These are phyloP conservation scores for Volucella inflata DNA, from an alignment of 2,888 invertebrate species.

Conservation along the genomic window DNA sequence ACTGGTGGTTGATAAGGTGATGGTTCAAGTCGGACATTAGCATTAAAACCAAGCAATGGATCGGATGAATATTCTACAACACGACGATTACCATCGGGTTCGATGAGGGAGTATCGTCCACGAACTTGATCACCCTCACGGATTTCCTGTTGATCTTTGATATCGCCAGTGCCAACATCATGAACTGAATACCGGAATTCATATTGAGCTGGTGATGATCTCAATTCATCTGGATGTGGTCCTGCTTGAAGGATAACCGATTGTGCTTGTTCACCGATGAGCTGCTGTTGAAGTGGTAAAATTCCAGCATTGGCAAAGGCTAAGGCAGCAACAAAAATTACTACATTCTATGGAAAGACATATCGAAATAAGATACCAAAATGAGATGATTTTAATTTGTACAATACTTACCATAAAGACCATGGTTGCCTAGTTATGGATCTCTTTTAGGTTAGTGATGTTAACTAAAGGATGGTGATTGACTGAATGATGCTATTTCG, in stretches of 20 bases:
- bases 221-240: constrained; percentile 79
- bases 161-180: constrained; percentile 83
- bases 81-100: constrained; percentile 83
- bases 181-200: constrained; percentile 83
- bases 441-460: constrained; percentile 61
- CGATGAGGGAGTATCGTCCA: constrained; percentile 82
- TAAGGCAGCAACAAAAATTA: constrained; percentile 76
- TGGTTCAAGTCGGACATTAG: constrained; percentile 82
- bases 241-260: constrained; percentile 69
- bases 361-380: background rate
- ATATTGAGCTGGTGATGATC: constrained; percentile 81
- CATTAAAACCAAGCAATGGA: constrained; percentile 82
- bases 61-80: constrained; percentile 83
- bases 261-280: constrained; percentile 55
- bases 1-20: constrained; percentile 76
- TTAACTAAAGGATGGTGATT: constrained; percentile 64
- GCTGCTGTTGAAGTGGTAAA: constrained; percentile 65
- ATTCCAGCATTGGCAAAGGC: constrained; percentile 76
- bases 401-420: constrained; percentile 72
- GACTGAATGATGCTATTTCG: constrained; percentile 71
- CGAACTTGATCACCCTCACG: constrained; percentile 83
- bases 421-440: constrained; percentile 69
- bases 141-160: constrained; percentile 83
- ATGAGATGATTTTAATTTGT: background rate
- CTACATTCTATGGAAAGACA: constrained; percentile 75